Evolutionary conservation across 2,888 invertebrate genomes (phyloP).

Genomic region (Lingula anatina): DNA sequence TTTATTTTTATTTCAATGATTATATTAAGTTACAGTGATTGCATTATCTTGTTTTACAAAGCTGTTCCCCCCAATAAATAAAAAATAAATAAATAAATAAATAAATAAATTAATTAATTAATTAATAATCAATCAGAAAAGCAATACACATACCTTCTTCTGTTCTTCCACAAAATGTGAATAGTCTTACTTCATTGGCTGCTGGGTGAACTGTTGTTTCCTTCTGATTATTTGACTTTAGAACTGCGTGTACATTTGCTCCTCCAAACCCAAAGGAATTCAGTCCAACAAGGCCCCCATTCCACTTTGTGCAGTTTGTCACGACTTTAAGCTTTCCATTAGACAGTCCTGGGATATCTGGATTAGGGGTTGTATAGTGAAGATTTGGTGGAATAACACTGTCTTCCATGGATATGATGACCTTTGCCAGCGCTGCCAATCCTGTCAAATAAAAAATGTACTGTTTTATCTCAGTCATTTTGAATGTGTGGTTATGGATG

Average conservation of each 20-base stretch:
- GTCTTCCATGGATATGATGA: conserved; percentile 86
- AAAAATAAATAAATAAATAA: too few relatives aligned
- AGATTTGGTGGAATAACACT: conserved; percentile 86
- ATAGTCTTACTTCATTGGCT: conserved; percentile 64
- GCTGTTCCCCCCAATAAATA: too few relatives aligned
- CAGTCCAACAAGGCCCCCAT: conserved; percentile 85
- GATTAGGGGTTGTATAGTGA: conserved; percentile 81
- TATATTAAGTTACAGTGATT: too few relatives aligned
- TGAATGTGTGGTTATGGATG: too few relatives aligned
- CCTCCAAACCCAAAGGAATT: conserved; percentile 99
- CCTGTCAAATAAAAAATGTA: conserved; percentile 54
- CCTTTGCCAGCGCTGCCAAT: conserved; percentile 83
- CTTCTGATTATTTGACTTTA: conserved; percentile 53
- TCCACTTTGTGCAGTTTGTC: conserved; percentile 73
- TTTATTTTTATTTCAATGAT: too few relatives aligned
- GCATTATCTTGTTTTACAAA: too few relatives aligned
- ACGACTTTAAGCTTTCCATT: conserved; percentile 90
- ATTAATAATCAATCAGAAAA: too few relatives aligned
- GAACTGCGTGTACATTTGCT: conserved; percentile 51
- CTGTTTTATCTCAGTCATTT: background rate
- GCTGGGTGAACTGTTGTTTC: conserved; percentile 19
- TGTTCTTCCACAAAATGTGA: conserved; percentile 80
- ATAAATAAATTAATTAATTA: too few relatives aligned
- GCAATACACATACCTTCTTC: too few relatives aligned
- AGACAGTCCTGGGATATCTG: conserved; percentile 81